Conservation (phyloP, 2,113 vertebrate genomes). For the Microtus oregoni region DNA sequence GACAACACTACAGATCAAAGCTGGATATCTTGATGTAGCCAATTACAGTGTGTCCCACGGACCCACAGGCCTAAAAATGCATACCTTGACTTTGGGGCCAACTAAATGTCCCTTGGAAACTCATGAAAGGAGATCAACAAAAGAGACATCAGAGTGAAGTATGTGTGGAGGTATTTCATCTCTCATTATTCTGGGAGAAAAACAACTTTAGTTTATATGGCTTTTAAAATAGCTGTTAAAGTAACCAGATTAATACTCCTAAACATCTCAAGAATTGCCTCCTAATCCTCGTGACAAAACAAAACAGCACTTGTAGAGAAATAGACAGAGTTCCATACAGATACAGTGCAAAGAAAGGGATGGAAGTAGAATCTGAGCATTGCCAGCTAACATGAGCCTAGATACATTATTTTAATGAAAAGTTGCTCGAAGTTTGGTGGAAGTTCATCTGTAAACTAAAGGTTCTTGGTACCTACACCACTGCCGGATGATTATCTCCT, state of each 20-base stretch:
- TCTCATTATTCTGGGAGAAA: background rate
- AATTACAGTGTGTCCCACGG: too few relatives aligned
- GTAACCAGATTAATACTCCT: too few relatives aligned
- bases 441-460: background rate
- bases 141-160: background rate
- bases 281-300: background rate
- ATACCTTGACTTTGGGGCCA: background rate
- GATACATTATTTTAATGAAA: background rate
- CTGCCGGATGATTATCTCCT: background rate
- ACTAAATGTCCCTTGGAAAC: background rate
- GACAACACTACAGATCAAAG: background rate
- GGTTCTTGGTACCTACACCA: background rate
- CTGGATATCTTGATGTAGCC: background rate
- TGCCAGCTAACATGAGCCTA: background rate
- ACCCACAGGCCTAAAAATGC: background rate
- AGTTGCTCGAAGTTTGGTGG: background rate
- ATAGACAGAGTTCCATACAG: rapidly evolving
- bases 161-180: background rate
- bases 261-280: background rate
- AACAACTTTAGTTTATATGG: background rate
- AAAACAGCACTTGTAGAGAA: background rate
- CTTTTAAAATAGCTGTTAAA: background rate
- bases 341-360: background rate
- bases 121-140: background rate
- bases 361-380: background rate